Conservation (phyloP, 2,797 vertebrate species). For the Peromyscus attwateri region DNA sequence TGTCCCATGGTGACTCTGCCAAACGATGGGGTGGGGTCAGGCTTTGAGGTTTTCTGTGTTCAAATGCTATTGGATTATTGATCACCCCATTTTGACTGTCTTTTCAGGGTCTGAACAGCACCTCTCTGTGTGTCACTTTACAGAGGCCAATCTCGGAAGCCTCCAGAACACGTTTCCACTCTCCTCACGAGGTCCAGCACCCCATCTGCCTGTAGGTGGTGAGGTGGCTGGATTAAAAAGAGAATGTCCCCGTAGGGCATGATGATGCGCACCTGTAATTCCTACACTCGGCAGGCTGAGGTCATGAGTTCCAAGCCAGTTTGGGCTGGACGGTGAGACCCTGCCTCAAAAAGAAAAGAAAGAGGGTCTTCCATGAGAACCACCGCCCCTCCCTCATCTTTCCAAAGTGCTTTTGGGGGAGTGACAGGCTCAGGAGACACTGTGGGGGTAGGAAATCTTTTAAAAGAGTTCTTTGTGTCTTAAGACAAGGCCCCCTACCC, state of each 20-base stretch:
- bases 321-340: background rate
- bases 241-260: background rate
- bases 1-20: background rate
- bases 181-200: background rate
- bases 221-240: background rate
- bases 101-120: slow-evolving; percentile 68
- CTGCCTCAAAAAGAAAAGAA: background rate
- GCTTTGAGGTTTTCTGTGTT: slow-evolving; percentile 69
- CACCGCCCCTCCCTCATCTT: background rate
- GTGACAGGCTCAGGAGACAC: background rate
- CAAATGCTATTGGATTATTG: slow-evolving; percentile 73
- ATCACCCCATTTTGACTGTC: slow-evolving; percentile 70
- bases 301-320: background rate
- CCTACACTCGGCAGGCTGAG: background rate
- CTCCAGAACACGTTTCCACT: background rate
- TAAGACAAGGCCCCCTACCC: background rate
- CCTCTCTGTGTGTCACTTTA: slow-evolving; percentile 66
- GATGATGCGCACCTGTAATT: background rate
- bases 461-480: background rate
- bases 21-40: background rate
- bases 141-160: background rate
- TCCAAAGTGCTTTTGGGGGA: slow-evolving; percentile 13
- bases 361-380: background rate
- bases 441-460: background rate
- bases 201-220: background rate